These are phyloP conservation scores for Tachystola acroxantha DNA, from an alignment of 2,888 invertebrate genomes.

Conservation along the genomic window DNA sequence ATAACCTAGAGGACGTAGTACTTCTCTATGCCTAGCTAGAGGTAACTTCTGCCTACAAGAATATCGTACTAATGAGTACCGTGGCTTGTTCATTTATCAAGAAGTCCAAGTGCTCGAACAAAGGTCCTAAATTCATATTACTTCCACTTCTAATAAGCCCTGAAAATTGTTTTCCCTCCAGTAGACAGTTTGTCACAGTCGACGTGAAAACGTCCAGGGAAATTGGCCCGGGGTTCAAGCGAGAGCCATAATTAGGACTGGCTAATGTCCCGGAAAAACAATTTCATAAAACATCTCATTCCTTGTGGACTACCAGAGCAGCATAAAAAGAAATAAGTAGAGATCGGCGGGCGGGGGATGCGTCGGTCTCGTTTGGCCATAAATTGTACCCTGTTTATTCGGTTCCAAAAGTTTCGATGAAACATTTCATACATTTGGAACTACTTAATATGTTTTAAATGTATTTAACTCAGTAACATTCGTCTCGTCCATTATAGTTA, in stretches of 20 bases:
- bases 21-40: no score
- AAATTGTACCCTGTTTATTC: no score
- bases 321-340: slow-evolving; percentile 60
- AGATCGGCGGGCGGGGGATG: no score
- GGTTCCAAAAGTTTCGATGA: no score
- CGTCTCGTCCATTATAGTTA: no score
- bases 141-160: slow-evolving; percentile 53
- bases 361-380: no score
- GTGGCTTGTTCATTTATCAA: background rate
- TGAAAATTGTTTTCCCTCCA: slow-evolving; percentile 51
- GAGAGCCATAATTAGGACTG: slow-evolving; percentile 65
- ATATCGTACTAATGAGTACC: no score
- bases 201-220: slow-evolving; percentile 63
- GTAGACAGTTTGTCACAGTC: slow-evolving; percentile 66
- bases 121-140: slow-evolving; percentile 43
- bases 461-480: no score
- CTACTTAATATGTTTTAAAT: no score
- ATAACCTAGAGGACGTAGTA: no score
- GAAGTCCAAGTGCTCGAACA: background rate
- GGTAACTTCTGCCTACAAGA: no score
- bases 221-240: slow-evolving; percentile 59
- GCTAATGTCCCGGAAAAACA: slow-evolving; percentile 75
- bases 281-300: slow-evolving; percentile 74
- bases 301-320: slow-evolving; percentile 37
- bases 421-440: no score